Evolutionary conservation across 2,888 invertebrate genomes (phyloP).

Genomic region (Malacosoma neustria): DNA sequence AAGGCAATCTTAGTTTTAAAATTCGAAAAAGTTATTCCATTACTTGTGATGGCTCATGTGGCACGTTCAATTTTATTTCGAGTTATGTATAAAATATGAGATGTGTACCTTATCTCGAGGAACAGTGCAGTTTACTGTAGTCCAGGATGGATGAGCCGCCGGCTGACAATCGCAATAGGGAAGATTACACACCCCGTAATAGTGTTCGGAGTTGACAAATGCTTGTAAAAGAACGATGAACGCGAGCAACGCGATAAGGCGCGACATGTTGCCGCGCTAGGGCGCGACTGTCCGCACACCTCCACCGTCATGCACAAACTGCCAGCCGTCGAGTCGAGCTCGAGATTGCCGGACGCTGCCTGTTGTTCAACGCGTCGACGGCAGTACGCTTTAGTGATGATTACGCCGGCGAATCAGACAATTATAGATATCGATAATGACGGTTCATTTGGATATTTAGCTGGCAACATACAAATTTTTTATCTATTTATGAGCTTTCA

Average conservation of each 20-base stretch:
- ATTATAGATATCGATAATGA: slow-evolving; percentile 58
- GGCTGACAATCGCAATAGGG: slow-evolving; percentile 76
- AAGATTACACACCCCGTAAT: slow-evolving; percentile 58
- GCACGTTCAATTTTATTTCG: slow-evolving; percentile 18
- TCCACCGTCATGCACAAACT: slow-evolving; percentile 48
- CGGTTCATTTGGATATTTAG: slow-evolving; percentile 31
- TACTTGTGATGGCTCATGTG: not conserved
- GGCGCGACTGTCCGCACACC: slow-evolving; percentile 47
- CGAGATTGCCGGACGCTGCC: slow-evolving; percentile 8
- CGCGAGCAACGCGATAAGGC: slow-evolving; percentile 58
- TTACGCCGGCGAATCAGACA: slow-evolving; percentile 21
- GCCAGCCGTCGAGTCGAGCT: slow-evolving; percentile 19
- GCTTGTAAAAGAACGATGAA: slow-evolving; percentile 57
- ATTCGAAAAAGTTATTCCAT: not conserved
- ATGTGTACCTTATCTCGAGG: slow-evolving; percentile 73
- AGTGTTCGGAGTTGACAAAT: slow-evolving; percentile 24
- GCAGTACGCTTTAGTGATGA: slow-evolving; percentile 36
- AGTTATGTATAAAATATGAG: slow-evolving; percentile 2
- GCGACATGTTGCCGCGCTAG: slow-evolving; percentile 58
- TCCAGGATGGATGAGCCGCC: slow-evolving; percentile 74
- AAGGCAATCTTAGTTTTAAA: slow-evolving; percentile 10
- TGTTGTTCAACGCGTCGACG: slow-evolving; percentile 13
- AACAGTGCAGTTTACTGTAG: slow-evolving; percentile 78
- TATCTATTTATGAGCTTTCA: slow-evolving; percentile 21
- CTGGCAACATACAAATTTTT: slow-evolving; percentile 15